phyloP scores from a whole-genome alignment of 2,888 invertebrate species.

The Parthenolecanium corni region DNA sequence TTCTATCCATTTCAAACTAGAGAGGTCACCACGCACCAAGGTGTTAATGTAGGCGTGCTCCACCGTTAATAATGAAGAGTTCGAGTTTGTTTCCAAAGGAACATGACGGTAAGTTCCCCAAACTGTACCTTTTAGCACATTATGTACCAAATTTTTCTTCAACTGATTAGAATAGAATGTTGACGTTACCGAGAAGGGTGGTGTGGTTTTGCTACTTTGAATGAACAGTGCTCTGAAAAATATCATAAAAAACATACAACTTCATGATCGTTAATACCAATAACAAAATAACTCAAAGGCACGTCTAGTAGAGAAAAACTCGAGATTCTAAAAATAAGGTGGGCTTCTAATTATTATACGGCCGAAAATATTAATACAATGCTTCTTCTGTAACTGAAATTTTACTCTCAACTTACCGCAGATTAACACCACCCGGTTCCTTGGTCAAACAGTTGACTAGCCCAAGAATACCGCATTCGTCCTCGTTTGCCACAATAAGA shows the following conservation, averaged over 20 bases:
- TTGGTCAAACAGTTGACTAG: constrained; percentile 79
- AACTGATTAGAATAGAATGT: constrained; percentile 52
- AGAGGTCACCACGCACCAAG: constrained; percentile 80
- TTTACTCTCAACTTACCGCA: background rate
- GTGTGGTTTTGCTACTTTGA: constrained; percentile 49
- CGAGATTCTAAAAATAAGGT: constrained; percentile 4
- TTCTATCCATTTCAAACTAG: constrained; percentile 87
- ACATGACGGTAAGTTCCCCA: constrained; percentile 87
- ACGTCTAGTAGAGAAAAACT: background rate
- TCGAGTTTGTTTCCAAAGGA: constrained; percentile 45
- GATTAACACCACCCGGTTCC: constrained; percentile 70
- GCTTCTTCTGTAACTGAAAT: no score
- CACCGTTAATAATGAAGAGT: constrained; percentile 45
- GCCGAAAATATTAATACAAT: no score
- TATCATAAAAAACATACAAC: background rate
- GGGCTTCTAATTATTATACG: no score
- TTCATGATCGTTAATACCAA: background rate
- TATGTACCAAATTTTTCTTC: constrained; percentile 67
- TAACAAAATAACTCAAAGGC: background rate
- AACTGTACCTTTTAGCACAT: constrained; percentile 59
- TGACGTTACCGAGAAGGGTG: constrained; percentile 48
- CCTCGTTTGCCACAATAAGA: constrained; percentile 57
- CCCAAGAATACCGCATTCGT: constrained; percentile 67
- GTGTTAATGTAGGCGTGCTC: constrained; percentile 94
- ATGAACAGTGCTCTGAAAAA: constrained; percentile 47